Evolutionary conservation across 2,797 vertebrate genomes (phyloP), one percentile per base, ranked within the genome.

Genomic region (Sparidentex hasta): DNA sequence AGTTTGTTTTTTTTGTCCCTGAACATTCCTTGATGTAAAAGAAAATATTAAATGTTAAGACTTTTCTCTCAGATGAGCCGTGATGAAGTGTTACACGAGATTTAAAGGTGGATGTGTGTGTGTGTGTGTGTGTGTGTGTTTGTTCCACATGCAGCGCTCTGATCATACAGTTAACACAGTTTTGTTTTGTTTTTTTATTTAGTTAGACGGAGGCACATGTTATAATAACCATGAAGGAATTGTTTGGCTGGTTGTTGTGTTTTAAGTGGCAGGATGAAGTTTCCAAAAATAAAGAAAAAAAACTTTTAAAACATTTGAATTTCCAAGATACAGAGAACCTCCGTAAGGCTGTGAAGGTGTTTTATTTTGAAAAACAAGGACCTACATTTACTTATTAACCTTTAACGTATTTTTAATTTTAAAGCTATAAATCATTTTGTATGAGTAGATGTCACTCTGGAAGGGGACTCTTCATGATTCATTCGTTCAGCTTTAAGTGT

Each of bases 1-100:
- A 51, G 11, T 11, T 21, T 27, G 4, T 58, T 63, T 71, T 76
- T 78, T 87, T 84, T 76, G 81, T 91, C 78, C 82, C 86, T 66
- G 80, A 93, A 89, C 88, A 91, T 93, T 90, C 88, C 87, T 90
- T 52, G 72, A 71, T 91, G 92, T 93, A 80, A 86, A 90, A 89
- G 78, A 90, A 87, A 85, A 78, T 75, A 80, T 55, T 89, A 68
- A 81, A 82, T 85, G 90, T 93, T 71, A 80, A 81, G 78, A 89
- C 75, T 84, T 84, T 87, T 74, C 69, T 85, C 75, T 78, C 77
- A 74, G 85, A 87, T 25, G 78, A 84, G 58, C 73, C 79, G 80
- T 86, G 71, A 81, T 67, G 57, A 87, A 71, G 61, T 87, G 82
- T 82, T 65, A 65, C 74, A 83, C 47, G 5, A 84, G 76, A 80